Base-by-base conservation (phyloP, 2,113 vertebrate species). In the Callochromis pleurospilus region DNA sequence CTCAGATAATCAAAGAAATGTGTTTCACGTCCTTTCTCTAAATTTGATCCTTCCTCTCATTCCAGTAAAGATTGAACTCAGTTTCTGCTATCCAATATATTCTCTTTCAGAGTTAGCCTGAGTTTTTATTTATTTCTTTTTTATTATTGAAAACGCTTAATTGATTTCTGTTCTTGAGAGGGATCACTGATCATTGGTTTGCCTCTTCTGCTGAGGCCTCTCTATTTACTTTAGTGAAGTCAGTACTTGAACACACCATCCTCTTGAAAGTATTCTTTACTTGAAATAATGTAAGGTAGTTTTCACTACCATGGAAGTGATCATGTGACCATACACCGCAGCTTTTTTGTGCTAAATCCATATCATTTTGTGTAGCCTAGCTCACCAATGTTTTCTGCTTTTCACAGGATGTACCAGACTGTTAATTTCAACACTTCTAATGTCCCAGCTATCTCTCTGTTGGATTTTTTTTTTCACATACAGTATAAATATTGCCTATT, bases 381-480 rank as follows among this genome's bases (percentile, higher is more conserved):
- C 26, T 31, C 42, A 49, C 24, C 24, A 11, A 0, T 0, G 24
- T 77, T 29, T 8, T 49, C 42, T 31, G 10, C 42, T n/a, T 49
- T 77, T 49, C 70, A 49, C 42, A 49, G 26, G 42, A 77, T 77
- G 42, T 77, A 77, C 26, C 70, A 31, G 1, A 49, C 15, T 31
- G 6, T 8, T 31, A 49, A 77, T 49, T 77, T 77, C 42, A 49
- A 17, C 15, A 49, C 70, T 77, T 49, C 15, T 31, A 47, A 75
- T 49, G 15, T 0, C 70, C 42, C 14, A 29, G 4, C 4, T 29
- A 19, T 19, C 14, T 0, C 24, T 75, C 6, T 31, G 40, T 49
- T 49, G 15, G 15, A 19, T 12, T 75, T 31, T 68, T 0, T 75
- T 0, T 75, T 12, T 13, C 17, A n/a, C 17, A 31, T 77, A 5